Conservation (phyloP, 2,113 vertebrate species). For the Boulengeromyrus knoepffleri region DNA sequence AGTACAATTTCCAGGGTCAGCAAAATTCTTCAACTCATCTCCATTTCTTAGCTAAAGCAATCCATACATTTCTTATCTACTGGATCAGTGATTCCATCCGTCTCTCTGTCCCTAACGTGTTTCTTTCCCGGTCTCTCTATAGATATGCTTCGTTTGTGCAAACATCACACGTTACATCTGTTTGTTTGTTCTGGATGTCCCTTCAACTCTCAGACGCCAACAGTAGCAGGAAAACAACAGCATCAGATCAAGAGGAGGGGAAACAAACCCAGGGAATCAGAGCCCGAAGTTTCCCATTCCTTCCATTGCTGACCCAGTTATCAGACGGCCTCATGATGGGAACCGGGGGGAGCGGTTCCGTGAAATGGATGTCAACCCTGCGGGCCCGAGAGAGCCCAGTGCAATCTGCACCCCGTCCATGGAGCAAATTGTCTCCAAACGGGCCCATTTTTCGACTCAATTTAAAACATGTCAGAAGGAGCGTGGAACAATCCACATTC, state of each 20-base stretch:
- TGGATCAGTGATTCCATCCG: neutral
- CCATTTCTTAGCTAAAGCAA: neutral
- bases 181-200: neutral
- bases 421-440: conserved; percentile 24
- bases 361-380: conserved; percentile 8
- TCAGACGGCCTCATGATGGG: neutral
- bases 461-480: conserved; percentile 11
- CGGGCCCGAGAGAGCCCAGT: neutral
- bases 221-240: neutral
- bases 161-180: neutral
- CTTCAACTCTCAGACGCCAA: neutral
- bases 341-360: conserved; percentile 9
- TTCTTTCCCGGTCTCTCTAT: neutral
- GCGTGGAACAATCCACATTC: conserved; percentile 11
- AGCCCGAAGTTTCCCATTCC: neutral
- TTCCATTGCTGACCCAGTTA: conserved; percentile 19
- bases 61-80: neutral
- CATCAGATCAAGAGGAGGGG: neutral
- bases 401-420: neutral
- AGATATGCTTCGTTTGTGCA: neutral
- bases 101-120: neutral
- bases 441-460: conserved; percentile 20
- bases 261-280: neutral
- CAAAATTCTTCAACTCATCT: neutral
- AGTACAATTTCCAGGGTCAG: neutral